phyloP scores from a whole-genome alignment of 2,113 vertebrate species.

The Rostratula benghalensis region DNA sequence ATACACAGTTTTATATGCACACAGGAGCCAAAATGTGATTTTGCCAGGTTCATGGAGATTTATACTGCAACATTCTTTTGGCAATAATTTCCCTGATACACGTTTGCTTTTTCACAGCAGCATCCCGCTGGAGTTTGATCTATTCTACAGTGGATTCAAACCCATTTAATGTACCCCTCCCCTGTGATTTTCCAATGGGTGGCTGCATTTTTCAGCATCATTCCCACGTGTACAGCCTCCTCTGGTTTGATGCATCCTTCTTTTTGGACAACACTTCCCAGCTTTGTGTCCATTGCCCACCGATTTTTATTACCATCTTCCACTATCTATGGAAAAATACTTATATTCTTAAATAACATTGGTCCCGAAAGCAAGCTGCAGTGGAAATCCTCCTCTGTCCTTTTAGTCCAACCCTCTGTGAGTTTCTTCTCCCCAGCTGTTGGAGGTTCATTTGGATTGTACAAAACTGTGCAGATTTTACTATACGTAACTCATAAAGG shows the following conservation, averaged over 20 bases:
- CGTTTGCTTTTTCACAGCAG: not conserved
- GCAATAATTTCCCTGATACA: not conserved
- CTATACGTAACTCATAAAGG: not conserved
- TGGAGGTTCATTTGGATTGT: not conserved
- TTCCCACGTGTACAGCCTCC: not conserved
- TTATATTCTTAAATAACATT: not conserved
- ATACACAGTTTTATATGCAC: not conserved
- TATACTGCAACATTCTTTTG: not conserved
- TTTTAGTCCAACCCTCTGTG: not conserved
- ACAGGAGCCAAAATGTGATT: not conserved
- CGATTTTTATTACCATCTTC: not conserved
- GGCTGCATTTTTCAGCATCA: not conserved
- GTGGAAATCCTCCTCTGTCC: not conserved
- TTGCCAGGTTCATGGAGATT: not conserved
- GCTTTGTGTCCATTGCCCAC: not conserved
- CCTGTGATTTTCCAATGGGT: not conserved
- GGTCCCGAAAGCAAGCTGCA: not conserved
- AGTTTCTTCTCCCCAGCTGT: not conserved
- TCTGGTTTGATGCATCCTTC: not conserved
- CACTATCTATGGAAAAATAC: not conserved
- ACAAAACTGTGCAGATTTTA: not conserved
- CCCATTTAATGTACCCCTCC: not conserved
- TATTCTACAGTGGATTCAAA: not conserved
- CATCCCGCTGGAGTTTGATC: accelerated
- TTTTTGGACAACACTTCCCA: not conserved